Evolutionary conservation across 2,797 vertebrate genomes (phyloP).

Genomic region (Anolis apletophallus): DNA sequence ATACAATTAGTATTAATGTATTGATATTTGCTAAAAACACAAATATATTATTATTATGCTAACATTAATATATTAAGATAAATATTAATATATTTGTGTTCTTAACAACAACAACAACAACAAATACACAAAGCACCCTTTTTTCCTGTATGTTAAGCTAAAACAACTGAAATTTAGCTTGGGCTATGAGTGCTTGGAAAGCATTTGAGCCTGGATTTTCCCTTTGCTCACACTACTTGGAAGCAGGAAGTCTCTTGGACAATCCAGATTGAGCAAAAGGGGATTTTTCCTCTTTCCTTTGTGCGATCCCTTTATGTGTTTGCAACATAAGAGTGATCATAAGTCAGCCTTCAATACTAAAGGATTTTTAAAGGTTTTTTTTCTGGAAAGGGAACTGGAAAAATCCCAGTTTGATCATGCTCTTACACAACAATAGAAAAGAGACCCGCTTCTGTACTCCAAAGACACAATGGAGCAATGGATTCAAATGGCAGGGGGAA

Average conservation of each 20-base stretch:
- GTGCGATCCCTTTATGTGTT: not conserved
- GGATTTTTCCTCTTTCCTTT: not conserved
- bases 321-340: too few relatives aligned
- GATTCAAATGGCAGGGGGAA: not conserved
- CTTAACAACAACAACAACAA: too few relatives aligned
- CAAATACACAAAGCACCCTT: not conserved
- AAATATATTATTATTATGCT: too few relatives aligned
- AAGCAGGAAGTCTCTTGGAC: not conserved
- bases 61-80: too few relatives aligned
- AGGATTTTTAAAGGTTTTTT: not conserved
- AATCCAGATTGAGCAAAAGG: not conserved
- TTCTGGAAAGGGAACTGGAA: not conserved
- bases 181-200: not conserved
- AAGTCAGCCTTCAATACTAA: not conserved
- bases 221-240: not conserved
- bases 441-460: too few relatives aligned
- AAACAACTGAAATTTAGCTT: not conserved
- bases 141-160: too few relatives aligned
- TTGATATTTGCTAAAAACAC: too few relatives aligned
- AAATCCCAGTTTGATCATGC: too few relatives aligned
- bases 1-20: too few relatives aligned
- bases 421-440: too few relatives aligned
- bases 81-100: too few relatives aligned
- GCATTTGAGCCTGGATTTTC: not conserved
- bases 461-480: not conserved